phyloP scores from a whole-genome alignment of 1,140 invertebrate genomes.

The Zaprionus tsacasi region DNA sequence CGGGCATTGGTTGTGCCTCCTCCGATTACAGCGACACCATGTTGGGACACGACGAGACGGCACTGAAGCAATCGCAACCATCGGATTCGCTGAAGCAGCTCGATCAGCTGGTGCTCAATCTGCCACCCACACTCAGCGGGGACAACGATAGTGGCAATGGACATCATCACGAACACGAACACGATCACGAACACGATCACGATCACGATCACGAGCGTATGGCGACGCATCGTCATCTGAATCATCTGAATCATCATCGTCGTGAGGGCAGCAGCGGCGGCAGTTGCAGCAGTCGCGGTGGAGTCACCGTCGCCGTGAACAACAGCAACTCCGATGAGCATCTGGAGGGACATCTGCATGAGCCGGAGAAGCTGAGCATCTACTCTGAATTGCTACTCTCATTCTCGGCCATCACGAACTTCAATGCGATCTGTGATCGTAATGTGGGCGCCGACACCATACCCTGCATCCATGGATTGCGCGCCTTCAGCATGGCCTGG shows the following conservation, averaged over 20 bases:
- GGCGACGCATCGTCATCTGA: conserved; percentile 62
- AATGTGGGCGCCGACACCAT: conserved; percentile 92
- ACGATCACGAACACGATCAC: conserved; percentile 44
- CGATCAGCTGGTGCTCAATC: conserved; percentile 72
- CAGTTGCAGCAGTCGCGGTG: conserved; percentile 2
- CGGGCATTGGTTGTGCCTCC: conserved; percentile 84
- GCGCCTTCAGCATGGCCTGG: conserved; percentile 95
- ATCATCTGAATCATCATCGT: conserved; percentile 85
- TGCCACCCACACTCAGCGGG: conserved; percentile 63
- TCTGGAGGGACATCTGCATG: conserved; percentile 85
- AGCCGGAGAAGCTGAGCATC: conserved; percentile 85
- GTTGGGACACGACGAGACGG: conserved; percentile 61
- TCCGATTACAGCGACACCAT: conserved; percentile 83
- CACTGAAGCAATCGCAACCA: conserved; percentile 58
- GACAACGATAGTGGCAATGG: conserved; percentile 71
- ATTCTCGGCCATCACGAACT: conserved; percentile 90
- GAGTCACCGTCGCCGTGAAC: conserved; percentile 1
- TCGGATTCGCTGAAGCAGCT: conserved; percentile 74
- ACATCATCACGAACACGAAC: conserved; percentile 84
- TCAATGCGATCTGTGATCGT: conserved; percentile 91
- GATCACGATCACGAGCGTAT: conserved; percentile 34
- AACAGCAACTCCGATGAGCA: conserved; percentile 87
- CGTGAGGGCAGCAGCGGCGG: conserved; percentile 7
- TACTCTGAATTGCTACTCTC: conserved; percentile 90
- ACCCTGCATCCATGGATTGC: conserved; percentile 91